Evolutionary conservation across 2,113 vertebrate species (phyloP), one percentile per base, ranked within the genome.

Genomic region (Campylorhamphus procurvoides): DNA sequence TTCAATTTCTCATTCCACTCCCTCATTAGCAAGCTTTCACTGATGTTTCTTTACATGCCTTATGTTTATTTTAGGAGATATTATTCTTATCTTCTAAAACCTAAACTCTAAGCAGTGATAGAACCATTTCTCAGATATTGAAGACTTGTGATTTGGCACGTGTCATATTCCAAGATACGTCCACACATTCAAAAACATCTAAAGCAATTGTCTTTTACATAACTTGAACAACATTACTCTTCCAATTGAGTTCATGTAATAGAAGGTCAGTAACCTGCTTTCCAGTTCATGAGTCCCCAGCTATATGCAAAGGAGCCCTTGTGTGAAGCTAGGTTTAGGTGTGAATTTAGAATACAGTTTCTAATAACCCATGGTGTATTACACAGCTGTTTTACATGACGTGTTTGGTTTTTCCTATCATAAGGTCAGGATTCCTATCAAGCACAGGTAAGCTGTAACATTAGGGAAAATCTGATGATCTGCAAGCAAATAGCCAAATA

Each of bases 41-140:
- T 89, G 60, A 87, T 66, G 59, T 40, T 94, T 68, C 73, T 78
- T 89, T 81, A n/a, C 69, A 52, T 63, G 56, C 31, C 42, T 60
- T 84, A 73, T 55, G 47, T 69, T 91, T 96, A 89, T 92, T 94
- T 93, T 78, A 90, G 42, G 84, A 92, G 22, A 84, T 68, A 84
- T 55, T 94, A 93, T 93, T 87, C 76, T 90, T 90, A 67, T 89
- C 76, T 84, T 84, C 58, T 56, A 64, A 93, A 94, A 74, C 18
- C 52, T 85, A 87, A 93, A 92, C 68, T 90, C 73, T 39, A 84
- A 87, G 74, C 47, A 82, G 47, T 40, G 52, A 64, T 84, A 69
- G 60, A 95, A 92, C 23, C 52, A 67, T 47, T 77, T 89, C 73
- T 92, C 77, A 90, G 56, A 78, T 94, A 94, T 6, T 60, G 68